Evolutionary conservation across 2,888 invertebrate species (phyloP).

Genomic region (Deilephila elpenor): DNA sequence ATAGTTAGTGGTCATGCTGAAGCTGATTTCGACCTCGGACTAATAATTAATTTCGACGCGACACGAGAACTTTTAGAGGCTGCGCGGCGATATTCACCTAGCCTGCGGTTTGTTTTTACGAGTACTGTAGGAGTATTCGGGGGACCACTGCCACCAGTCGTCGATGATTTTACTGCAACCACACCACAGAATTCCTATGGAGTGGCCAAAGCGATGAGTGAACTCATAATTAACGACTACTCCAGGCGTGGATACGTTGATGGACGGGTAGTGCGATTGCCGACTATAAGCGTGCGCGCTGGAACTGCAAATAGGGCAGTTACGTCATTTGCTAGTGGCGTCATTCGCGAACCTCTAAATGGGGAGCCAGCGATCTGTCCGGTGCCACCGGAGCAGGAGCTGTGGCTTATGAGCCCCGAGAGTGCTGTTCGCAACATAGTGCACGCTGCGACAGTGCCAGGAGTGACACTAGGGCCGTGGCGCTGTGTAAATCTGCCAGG

Average conservation of each 20-base stretch:
- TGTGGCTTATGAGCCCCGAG: slow-evolving; percentile 70
- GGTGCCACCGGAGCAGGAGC: slow-evolving; percentile 55
- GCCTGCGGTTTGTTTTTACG: slow-evolving; percentile 62
- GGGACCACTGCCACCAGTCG: slow-evolving; percentile 56
- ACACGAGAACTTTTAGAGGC: slow-evolving; percentile 68
- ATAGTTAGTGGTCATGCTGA: slow-evolving; percentile 75
- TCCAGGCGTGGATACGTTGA: slow-evolving; percentile 70
- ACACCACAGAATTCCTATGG: slow-evolving; percentile 74
- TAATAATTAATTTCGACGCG: slow-evolving; percentile 70
- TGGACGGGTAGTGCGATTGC: slow-evolving; percentile 65
- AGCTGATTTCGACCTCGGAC: slow-evolving; percentile 68
- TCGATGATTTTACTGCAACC: slow-evolving; percentile 62
- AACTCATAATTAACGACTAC: slow-evolving; percentile 71
- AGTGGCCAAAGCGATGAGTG: slow-evolving; percentile 70
- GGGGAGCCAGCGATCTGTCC: slow-evolving; percentile 60
- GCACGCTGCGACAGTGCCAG: slow-evolving; percentile 57
- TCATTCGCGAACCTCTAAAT: slow-evolving; percentile 71
- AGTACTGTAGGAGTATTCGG: slow-evolving; percentile 72
- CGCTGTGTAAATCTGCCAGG: slow-evolving; percentile 69
- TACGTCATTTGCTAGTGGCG: slow-evolving; percentile 74
- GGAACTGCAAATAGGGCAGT: slow-evolving; percentile 71
- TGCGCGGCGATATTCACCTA: slow-evolving; percentile 54
- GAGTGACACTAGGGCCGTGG: slow-evolving; percentile 54
- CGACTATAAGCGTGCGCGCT: slow-evolving; percentile 72
- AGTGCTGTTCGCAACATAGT: slow-evolving; percentile 63